Conservation (phyloP, 2,797 vertebrate genomes). For the Fistularia commersonii region DNA sequence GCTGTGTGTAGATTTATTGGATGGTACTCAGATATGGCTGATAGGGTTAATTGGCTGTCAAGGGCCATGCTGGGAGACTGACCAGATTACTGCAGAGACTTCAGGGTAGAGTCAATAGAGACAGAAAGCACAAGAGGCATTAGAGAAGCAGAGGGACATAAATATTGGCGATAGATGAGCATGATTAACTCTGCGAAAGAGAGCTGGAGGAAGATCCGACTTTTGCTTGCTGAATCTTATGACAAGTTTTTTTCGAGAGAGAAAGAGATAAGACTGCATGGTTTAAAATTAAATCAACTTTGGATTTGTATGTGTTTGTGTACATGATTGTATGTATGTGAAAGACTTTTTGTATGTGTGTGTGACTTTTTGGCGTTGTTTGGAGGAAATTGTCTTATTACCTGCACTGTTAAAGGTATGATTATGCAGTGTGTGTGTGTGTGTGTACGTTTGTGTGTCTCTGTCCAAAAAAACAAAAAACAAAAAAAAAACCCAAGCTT, state of each 20-base stretch:
- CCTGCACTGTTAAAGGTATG: too few species aligned
- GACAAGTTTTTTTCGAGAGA: constrained; percentile 13
- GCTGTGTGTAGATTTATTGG: constrained; percentile 46
- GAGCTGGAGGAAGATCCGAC: constrained; percentile 14
- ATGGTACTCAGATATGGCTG: constrained; percentile 64
- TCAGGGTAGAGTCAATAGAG: constrained; percentile 26
- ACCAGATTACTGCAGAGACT: constrained; percentile 52
- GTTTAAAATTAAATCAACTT: constrained; percentile 7
- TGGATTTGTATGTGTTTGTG: constrained; percentile 3
- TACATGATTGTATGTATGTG: neutral
- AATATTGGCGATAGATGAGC: constrained; percentile 31
- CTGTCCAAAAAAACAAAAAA: too few species aligned
- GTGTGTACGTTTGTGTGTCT: too few species aligned
- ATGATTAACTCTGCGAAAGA: constrained; percentile 5
- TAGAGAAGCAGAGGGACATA: constrained; percentile 23
- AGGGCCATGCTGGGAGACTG: constrained; percentile 55
- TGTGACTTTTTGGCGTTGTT: neutral
- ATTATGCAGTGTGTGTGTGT: too few species aligned
- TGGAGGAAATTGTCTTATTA: too few species aligned
- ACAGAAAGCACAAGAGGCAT: constrained; percentile 13
- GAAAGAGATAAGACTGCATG: neutral
- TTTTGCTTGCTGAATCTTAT: constrained; percentile 4
- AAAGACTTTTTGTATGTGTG: constrained; percentile 5
- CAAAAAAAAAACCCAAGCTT: too few species aligned
- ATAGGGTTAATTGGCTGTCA: constrained; percentile 75